Evolutionary conservation across 2,113 vertebrate species (phyloP).

Genomic region (Scortum barcoo): DNA sequence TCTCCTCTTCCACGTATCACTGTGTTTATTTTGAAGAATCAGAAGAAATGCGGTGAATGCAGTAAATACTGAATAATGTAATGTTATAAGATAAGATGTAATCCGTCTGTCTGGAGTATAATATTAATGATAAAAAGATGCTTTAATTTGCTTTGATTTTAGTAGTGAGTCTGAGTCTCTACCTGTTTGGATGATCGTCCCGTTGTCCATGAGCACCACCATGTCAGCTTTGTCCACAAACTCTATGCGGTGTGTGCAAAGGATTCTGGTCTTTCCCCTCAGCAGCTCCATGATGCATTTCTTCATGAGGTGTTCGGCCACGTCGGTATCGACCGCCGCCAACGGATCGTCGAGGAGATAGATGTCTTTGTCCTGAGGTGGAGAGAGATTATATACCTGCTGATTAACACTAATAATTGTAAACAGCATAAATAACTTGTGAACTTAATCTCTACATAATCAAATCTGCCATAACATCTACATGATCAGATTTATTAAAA

Average conservation of each 20-base stretch:
- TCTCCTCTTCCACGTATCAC: neutral
- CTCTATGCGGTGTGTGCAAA: slow-evolving; percentile 95
- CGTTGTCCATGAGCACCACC: slow-evolving; percentile 91
- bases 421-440: too few species aligned
- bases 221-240: slow-evolving; percentile 89
- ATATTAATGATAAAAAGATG: too few species aligned
- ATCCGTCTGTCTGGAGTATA: neutral
- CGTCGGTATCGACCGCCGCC: slow-evolving; percentile 93
- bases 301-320: slow-evolving; percentile 93
- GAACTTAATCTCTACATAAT: too few species aligned
- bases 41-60: neutral
- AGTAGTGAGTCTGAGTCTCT: slow-evolving; percentile 15
- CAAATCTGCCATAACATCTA: neutral
- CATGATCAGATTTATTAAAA: too few species aligned
- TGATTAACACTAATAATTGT: too few species aligned
- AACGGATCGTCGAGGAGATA: slow-evolving; percentile 97
- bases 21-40: neutral
- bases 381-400: neutral
- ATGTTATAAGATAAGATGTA: neutral
- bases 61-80: neutral
- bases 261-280: slow-evolving; percentile 90
- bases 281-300: slow-evolving; percentile 92
- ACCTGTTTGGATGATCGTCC: slow-evolving; percentile 90
- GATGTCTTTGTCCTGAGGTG: slow-evolving; percentile 90
- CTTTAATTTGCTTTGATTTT: too few species aligned